These are phyloP conservation scores for Pelodytes ibericus DNA, from an alignment of 2,797 vertebrate genomes.

Conservation along the genomic window DNA sequence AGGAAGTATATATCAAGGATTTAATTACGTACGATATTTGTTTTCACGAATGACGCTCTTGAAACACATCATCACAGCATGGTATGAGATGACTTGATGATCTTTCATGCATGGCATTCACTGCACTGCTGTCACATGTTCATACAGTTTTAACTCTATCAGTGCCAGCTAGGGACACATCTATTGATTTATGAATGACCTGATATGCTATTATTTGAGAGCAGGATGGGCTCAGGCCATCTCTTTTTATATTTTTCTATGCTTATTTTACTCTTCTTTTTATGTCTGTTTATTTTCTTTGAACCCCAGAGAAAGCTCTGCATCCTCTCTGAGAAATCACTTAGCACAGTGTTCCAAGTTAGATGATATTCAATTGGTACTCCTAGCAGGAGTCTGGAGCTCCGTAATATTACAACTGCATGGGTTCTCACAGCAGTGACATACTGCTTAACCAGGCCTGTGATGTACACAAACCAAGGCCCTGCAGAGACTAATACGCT, in stretches of 20 bases:
- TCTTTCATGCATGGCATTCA: no score
- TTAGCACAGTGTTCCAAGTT: slow-evolving; percentile 47
- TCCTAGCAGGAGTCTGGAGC: slow-evolving; percentile 49
- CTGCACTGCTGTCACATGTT: no score
- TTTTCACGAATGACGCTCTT: no score
- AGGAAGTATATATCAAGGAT: no score
- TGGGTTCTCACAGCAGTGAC: slow-evolving; percentile 47
- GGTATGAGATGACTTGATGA: no score
- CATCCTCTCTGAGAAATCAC: slow-evolving; percentile 46
- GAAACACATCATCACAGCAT: no score
- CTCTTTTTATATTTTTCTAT: background rate
- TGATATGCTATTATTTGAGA: no score
- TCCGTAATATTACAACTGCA: slow-evolving; percentile 52
- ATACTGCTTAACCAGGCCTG: slow-evolving; percentile 52
- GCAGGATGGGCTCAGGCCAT: background rate
- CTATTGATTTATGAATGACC: no score
- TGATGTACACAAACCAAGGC: slow-evolving; percentile 51
- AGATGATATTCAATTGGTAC: slow-evolving; percentile 53
- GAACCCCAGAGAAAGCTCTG: slow-evolving; percentile 23
- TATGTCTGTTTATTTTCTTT: slow-evolving; percentile 41
- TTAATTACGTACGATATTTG: no score
- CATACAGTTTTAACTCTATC: no score
- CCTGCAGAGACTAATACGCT: slow-evolving; percentile 45
- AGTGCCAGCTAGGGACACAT: no score
- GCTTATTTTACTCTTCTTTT: slow-evolving; percentile 6